Percentiles rank a stretch among this genome's conserved stretches.
phyloP scores from a whole-genome alignment of 2,888 invertebrate species.

The Rambutsinella grinnellia region DNA sequence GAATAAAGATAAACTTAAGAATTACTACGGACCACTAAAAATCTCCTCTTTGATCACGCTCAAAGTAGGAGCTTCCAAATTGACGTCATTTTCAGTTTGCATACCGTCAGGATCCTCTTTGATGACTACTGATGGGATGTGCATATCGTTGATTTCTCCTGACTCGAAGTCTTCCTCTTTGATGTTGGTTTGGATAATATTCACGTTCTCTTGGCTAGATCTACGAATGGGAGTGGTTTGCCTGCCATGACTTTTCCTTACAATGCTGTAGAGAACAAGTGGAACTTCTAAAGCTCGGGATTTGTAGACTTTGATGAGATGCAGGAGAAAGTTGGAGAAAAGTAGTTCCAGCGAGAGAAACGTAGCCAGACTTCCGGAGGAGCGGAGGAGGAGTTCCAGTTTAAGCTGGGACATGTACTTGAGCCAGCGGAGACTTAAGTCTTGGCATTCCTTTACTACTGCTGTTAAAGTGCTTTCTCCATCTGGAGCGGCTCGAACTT shows the following conservation, averaged over 20 bases:
- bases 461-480: conserved; percentile 31
- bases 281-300: conserved; percentile 32
- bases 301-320: conserved; percentile 46
- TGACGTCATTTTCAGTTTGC: too few species aligned
- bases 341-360: conserved; percentile 39
- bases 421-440: conserved; percentile 35
- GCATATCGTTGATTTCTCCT: too few species aligned
- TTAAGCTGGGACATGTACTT: conserved; percentile 44
- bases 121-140: too few species aligned
- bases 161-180: too few species aligned
- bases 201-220: too few species aligned
- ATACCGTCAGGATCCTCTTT: too few species aligned
- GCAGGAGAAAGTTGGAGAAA: conserved; percentile 40
- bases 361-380: conserved; percentile 37
- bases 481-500: conserved; percentile 21
- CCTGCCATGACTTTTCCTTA: background rate
- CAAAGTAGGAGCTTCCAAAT: too few species aligned
- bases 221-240: too few species aligned
- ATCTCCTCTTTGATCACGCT: too few species aligned
- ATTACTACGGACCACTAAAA: too few species aligned
- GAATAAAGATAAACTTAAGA: too few species aligned
- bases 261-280: conserved; percentile 32
- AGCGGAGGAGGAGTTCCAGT: conserved; percentile 28
- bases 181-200: too few species aligned
- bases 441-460: conserved; percentile 35